phyloP scores from a whole-genome alignment of 2,888 invertebrate species.

The Ophion ellenae region DNA sequence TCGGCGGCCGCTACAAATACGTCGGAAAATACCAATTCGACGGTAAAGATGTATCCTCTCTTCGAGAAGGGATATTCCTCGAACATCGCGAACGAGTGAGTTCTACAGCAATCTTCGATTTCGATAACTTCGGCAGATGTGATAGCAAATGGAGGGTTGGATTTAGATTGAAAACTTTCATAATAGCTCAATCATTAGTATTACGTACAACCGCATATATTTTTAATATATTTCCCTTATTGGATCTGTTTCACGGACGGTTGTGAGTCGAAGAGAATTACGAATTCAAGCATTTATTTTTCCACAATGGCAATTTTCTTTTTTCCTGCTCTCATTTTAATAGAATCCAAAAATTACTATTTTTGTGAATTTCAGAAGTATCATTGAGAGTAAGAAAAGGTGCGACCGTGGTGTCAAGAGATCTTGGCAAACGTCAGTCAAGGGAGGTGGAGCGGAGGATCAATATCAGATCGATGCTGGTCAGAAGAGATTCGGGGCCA shows the following conservation, averaged over 20 bases:
- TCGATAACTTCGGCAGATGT: not conserved
- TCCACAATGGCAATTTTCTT: not conserved
- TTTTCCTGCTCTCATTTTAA: not conserved
- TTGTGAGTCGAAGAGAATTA: too few relatives aligned
- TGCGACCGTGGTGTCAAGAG: slow-evolving; percentile 70
- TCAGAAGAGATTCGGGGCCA: slow-evolving; percentile 91
- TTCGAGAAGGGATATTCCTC: slow-evolving; percentile 76
- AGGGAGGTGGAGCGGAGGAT: slow-evolving; percentile 84
- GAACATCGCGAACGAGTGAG: slow-evolving; percentile 72
- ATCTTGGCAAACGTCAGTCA: slow-evolving; percentile 82
- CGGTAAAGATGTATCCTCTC: slow-evolving; percentile 77
- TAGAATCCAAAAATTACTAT: not conserved
- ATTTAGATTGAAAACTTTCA: not conserved
- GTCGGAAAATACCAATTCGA: not conserved
- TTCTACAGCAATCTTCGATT: slow-evolving; percentile 1
- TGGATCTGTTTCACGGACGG: too few relatives aligned
- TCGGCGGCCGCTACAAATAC: slow-evolving; percentile 42
- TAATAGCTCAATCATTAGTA: not conserved
- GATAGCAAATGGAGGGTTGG: not conserved
- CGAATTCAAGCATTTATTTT: not conserved
- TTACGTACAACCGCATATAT: not conserved
- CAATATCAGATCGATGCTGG: slow-evolving; percentile 94
- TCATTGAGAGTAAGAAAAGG: slow-evolving; percentile 42
- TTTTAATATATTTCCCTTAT: too few relatives aligned
- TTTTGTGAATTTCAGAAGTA: slow-evolving; percentile 68